These are phyloP conservation scores for Pachyramphus minor DNA, from an alignment of 2,113 vertebrate species.

Conservation along the genomic window DNA sequence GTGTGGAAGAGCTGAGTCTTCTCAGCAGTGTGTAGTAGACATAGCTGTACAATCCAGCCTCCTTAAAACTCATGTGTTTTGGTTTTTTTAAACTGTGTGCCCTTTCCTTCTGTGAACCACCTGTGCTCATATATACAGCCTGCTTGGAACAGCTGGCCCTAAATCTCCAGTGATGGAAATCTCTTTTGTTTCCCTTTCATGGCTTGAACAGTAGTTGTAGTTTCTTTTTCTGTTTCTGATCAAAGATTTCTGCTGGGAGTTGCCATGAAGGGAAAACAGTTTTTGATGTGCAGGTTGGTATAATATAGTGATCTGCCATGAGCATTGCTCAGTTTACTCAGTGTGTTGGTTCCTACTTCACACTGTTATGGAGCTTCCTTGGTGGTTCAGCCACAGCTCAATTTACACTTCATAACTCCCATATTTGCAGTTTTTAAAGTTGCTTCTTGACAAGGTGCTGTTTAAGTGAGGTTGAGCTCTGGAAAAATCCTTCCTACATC, in stretches of 20 bases:
- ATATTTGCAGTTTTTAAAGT: not conserved
- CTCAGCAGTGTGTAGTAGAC: not conserved
- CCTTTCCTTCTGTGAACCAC: not conserved
- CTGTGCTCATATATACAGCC: not conserved
- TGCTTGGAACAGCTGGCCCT: not conserved
- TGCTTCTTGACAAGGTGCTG: not conserved
- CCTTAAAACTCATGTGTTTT: not conserved
- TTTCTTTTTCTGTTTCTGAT: not conserved
- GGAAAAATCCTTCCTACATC: not conserved
- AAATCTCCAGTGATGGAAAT: not conserved
- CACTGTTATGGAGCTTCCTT: accelerated
- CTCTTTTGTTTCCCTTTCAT: not conserved
- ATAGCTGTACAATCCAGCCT: not conserved
- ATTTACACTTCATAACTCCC: not conserved
- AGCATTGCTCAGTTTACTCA: not conserved
- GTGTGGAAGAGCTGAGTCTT: not conserved
- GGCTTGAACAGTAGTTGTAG: not conserved
- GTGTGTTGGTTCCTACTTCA: not conserved
- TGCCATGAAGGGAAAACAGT: not conserved
- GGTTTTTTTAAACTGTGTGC: not conserved
- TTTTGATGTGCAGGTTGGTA: not conserved
- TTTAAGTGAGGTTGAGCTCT: not conserved
- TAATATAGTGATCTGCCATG: not conserved
- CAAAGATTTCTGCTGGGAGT: not conserved
- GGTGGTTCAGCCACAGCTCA: not conserved